Evolutionary conservation across 2,113 vertebrate species (phyloP).

Genomic region (Plestiodon gilberti): DNA sequence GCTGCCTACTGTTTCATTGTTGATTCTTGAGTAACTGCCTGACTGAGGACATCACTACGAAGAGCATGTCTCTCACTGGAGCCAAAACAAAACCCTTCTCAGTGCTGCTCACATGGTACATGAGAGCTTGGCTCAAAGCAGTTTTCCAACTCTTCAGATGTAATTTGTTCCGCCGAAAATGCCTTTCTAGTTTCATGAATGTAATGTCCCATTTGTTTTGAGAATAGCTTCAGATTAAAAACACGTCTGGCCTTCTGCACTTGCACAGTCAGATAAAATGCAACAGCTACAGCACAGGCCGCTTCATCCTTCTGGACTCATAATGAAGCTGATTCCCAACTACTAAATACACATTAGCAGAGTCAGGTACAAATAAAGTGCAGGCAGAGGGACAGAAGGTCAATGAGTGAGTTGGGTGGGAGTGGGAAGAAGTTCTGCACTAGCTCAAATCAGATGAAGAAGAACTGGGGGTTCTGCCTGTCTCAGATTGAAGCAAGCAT

Average conservation of each 20-base stretch:
- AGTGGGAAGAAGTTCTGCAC: neutral
- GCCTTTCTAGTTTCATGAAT: slow-evolving; percentile 42
- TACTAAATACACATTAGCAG: neutral
- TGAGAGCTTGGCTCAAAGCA: slow-evolving; percentile 35
- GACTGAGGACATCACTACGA: slow-evolving; percentile 43
- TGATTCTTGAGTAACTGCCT: slow-evolving; percentile 37
- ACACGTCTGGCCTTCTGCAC: fast-evolving
- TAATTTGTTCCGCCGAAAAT: slow-evolving; percentile 46
- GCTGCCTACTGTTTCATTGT: neutral
- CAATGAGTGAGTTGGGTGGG: neutral
- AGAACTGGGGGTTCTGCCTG: neutral
- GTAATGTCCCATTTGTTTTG: slow-evolving; percentile 27
- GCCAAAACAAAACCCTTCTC: slow-evolving; percentile 39
- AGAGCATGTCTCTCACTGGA: neutral
- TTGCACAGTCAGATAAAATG: neutral
- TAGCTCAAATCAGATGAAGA: neutral
- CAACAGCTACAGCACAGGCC: neutral
- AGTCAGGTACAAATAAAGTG: neutral
- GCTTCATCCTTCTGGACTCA: neutral
- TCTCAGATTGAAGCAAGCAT: neutral
- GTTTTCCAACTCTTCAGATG: slow-evolving; percentile 49
- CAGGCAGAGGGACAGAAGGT: neutral
- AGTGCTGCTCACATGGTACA: slow-evolving; percentile 42
- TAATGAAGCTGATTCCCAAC: neutral
- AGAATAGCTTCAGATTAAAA: neutral